A percentile compares a stretch with the other conserved stretches of the same genome.
These are phyloP conservation scores for Orchesellides sinensis DNA, from an alignment of 2,888 invertebrate genomes.

Conservation along the genomic window DNA sequence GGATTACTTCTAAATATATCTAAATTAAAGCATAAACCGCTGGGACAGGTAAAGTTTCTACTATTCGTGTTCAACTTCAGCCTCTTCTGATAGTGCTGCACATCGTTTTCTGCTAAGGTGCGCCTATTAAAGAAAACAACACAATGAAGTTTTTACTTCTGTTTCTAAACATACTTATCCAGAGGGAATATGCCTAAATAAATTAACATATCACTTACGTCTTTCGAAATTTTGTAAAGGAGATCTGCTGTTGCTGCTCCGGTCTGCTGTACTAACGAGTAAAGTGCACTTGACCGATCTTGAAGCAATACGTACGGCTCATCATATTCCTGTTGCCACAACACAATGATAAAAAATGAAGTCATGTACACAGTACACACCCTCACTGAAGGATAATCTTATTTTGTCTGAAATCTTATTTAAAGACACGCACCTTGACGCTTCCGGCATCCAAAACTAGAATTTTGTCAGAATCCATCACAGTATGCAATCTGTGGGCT, in stretches of 20 bases:
- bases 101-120: slow-evolving; percentile 6
- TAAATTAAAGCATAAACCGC: too few species aligned
- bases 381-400: too few species aligned
- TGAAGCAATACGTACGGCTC: slow-evolving; percentile 69
- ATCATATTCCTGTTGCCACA: slow-evolving; percentile 67
- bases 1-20: too few species aligned
- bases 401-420: too few species aligned
- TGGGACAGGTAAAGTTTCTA: too few species aligned
- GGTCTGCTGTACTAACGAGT: slow-evolving; percentile 69
- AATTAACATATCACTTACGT: too few species aligned
- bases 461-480: slow-evolving; percentile 66
- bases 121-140: slow-evolving; percentile 2
- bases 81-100: slow-evolving; percentile 25
- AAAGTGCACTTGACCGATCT: slow-evolving; percentile 57
- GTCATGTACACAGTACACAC: neutral
- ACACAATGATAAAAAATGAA: neutral
- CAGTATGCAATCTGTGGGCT: slow-evolving; percentile 60
- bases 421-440: slow-evolving; percentile 51
- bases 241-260: slow-evolving; percentile 62
- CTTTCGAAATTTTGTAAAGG: slow-evolving; percentile 67
- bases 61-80: slow-evolving; percentile 1
- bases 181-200: neutral
- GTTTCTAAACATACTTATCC: neutral
- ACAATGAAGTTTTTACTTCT: neutral
- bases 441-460: slow-evolving; percentile 63